Conservation (phyloP, 2,888 invertebrate genomes). For the Epinotia brunnichana region DNA sequence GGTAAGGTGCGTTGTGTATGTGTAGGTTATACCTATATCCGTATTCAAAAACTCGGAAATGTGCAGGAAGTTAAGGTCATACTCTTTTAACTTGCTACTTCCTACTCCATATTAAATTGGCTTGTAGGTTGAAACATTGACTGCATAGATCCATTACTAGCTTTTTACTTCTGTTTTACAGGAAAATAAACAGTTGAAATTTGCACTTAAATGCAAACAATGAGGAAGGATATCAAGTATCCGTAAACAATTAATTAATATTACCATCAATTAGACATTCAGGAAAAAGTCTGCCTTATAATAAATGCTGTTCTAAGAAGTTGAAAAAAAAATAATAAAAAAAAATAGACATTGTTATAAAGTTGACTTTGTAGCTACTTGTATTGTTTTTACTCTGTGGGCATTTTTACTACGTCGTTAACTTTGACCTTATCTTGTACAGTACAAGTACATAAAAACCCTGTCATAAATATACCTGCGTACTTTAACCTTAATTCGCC, state of each 20-base stretch:
- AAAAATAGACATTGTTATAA: no score
- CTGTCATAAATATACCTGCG: no score
- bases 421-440: background rate
- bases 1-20: background rate
- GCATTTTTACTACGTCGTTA: conserved; percentile 2
- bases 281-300: no score
- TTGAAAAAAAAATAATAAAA: no score
- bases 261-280: background rate
- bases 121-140: background rate
- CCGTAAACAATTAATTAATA: conserved; percentile 6
- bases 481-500: no score
- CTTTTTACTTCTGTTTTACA: background rate
- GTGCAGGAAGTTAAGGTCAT: conserved; percentile 9
- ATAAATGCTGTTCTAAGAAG: no score
- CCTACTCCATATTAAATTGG: conserved; percentile 4
- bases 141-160: background rate
- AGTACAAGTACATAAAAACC: no score
- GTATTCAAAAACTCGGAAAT: conserved; percentile 18
- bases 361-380: background rate
- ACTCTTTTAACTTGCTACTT: background rate
- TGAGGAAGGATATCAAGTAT: conserved; percentile 13
- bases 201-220: conserved; percentile 16
- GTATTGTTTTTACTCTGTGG: background rate
- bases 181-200: conserved; percentile 12
- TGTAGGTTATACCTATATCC: background rate